Percentiles rank a stretch among this genome's conserved stretches.
Evolutionary conservation across 2,113 vertebrate species (phyloP).

Genomic region (Onychostruthus taczanowskii): DNA sequence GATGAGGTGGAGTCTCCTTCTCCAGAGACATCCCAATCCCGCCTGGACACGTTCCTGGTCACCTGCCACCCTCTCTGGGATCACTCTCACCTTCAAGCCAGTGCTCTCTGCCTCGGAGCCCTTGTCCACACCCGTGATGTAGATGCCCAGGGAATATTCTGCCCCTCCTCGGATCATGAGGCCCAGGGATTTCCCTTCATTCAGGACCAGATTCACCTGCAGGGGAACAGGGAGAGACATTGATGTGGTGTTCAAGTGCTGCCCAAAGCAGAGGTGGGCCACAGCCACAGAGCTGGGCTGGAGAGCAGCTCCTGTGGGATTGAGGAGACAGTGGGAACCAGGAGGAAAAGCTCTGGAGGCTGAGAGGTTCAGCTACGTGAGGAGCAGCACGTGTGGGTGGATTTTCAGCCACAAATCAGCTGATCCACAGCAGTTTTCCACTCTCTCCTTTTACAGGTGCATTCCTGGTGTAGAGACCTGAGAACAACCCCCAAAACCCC

Average conservation of each 20-base stretch:
- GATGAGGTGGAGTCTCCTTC: background rate
- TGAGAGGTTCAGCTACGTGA: background rate
- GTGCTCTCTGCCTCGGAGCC: constrained; percentile 91
- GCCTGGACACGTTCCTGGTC: background rate
- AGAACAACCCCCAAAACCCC: background rate
- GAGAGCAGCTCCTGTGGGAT: background rate
- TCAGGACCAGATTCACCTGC: constrained; percentile 94
- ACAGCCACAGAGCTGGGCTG: too few species aligned
- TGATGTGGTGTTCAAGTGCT: accelerated
- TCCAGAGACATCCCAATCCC: background rate
- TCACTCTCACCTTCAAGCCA: constrained; percentile 86
- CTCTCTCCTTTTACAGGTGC: background rate
- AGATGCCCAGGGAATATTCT: constrained; percentile 93
- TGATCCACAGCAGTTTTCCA: background rate
- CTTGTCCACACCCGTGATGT: constrained; percentile 93
- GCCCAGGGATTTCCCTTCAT: constrained; percentile 91
- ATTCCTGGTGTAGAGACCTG: background rate
- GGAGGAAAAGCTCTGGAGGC: background rate
- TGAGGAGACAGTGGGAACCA: background rate
- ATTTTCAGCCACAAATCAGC: background rate
- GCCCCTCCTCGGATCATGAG: constrained; percentile 94
- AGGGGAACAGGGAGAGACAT: background rate
- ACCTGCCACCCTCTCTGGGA: background rate
- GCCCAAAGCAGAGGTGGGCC: background rate
- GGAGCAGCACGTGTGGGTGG: accelerated